Conservation (phyloP, 2,797 vertebrate species). For the Sebastes nivosus region DNA sequence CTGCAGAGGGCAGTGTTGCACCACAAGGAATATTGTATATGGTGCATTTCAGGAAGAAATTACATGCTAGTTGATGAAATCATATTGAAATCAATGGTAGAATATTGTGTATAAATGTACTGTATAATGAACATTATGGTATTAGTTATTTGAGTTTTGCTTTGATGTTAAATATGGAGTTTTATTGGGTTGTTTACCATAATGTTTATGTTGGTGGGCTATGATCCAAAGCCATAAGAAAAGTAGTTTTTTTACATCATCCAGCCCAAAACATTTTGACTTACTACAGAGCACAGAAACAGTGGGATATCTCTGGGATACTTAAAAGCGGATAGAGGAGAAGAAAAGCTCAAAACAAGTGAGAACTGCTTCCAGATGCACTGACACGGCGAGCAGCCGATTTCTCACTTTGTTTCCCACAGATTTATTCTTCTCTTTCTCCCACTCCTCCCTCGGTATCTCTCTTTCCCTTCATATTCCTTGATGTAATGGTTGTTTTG, state of each 20-base stretch:
- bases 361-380: slow-evolving; percentile 71
- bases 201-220: not conserved
- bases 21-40: not conserved
- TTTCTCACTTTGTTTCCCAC: slow-evolving; percentile 11
- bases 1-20: slow-evolving; percentile 48
- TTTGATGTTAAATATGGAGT: not conserved
- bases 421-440: not conserved
- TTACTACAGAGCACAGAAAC: not conserved
- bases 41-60: not conserved
- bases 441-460: not conserved
- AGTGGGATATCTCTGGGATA: not conserved
- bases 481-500: not conserved
- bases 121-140: not conserved
- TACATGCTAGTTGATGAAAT: not conserved
- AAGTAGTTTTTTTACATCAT: not conserved
- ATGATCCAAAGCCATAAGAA: not conserved
- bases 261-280: not conserved
- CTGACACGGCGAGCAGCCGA: not conserved
- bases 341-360: slow-evolving; percentile 40
- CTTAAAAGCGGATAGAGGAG: not conserved
- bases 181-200: not conserved
- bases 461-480: not conserved
- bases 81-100: not conserved
- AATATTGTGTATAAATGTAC: not conserved
- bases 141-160: not conserved